Conservation (phyloP, 2,113 vertebrate species). For the Otis tarda region DNA sequence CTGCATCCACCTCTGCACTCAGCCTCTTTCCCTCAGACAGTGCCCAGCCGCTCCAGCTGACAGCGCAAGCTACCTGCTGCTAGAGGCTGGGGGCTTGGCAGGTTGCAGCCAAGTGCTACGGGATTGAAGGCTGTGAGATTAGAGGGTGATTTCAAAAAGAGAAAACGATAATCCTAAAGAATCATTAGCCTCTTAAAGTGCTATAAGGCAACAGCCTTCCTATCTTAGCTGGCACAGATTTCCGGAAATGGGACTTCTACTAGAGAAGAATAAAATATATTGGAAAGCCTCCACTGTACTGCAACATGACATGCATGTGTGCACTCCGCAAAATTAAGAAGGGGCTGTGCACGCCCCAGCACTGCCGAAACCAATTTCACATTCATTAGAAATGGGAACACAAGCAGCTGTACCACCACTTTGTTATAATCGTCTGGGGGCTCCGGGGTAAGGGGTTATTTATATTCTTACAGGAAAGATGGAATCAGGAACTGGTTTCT, state of each 20-base stretch:
- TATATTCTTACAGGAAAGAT: neutral
- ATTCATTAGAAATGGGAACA: neutral
- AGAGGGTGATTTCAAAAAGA: neutral
- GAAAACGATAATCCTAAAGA: neutral
- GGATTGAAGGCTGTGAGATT: neutral
- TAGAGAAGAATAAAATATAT: neutral
- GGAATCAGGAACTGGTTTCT: neutral
- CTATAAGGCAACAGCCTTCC: neutral
- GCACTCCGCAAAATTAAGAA: neutral
- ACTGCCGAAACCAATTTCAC: neutral
- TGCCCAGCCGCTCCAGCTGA: neutral
- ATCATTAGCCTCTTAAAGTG: neutral
- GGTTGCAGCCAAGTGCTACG: neutral
- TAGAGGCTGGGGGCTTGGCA: neutral
- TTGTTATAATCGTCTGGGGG: neutral
- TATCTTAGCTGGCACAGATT: neutral
- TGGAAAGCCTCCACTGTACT: neutral
- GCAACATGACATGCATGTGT: neutral
- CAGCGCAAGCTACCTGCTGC: neutral
- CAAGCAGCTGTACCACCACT: neutral
- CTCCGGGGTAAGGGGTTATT: neutral
- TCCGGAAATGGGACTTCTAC: neutral
- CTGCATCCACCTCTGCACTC: neutral
- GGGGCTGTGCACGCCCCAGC: neutral
- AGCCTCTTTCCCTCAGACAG: neutral